Base-by-base conservation (phyloP, 2,888 invertebrate species). In the Saturnia japonica region DNA sequence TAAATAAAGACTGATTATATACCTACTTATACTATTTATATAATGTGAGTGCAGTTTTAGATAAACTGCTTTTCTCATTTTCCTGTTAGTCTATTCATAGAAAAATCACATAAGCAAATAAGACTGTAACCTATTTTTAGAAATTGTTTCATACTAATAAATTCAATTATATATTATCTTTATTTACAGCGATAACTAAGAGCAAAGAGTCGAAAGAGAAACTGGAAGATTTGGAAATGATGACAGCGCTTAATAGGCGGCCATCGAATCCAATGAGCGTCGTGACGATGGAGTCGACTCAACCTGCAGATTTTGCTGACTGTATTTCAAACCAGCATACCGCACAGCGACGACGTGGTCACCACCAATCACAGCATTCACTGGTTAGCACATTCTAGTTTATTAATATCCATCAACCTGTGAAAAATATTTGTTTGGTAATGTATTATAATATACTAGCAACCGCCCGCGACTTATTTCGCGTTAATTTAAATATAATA, bases 151-250 rank as follows among this genome's bases (percentile, higher is more conserved):
- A 25, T 57, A 28, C 6, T 60, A 28, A 28, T 28, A 7, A 1
- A 14, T 60, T 60, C 14, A 14, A 28, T 60, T 60, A 11, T 3
- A 12, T 60, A 9, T 2, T 16, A 25, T 14, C 11, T 60, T 25
- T 60, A 28, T 60, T 28, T 60, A 57, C 87, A 95, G 95, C 95
- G 69, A 95, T 95, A 85, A 95, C 96, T 70, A 95, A 95, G 76
- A 89, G 91, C 69, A 95, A 94, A 83, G 95, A 95, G 71, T 95
- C 95, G 0, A 95, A 95, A 75, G 95, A 95, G 77, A 95, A 95
- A 64, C 81, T 95, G 28, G 95, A 95, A 78, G 94, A 94, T 72
- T 77, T 93, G 72, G 92, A 94, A 74, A 91, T 93, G 92, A 92
- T 92, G 91, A 89, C 90, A 0, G 92, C 93, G 7, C 78, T 93